Evolutionary conservation across 2,888 invertebrate species (phyloP), one percentile per base, ranked within the genome.

Genomic region (Lasioglossum villosulum): DNA sequence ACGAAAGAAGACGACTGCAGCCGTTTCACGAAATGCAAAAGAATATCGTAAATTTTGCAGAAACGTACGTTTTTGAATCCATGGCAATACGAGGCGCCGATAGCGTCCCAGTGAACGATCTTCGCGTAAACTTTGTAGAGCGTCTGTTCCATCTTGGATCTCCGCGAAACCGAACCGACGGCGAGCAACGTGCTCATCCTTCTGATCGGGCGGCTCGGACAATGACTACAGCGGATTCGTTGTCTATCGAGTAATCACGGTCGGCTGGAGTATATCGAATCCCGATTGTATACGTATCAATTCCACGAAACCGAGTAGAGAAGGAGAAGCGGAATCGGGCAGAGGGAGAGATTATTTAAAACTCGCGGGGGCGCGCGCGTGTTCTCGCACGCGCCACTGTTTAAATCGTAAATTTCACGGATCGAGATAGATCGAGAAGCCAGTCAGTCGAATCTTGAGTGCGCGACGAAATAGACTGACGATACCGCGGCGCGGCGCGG

Each of bases 321-420:
- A n/a, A 52, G n/a, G 52, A 52, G 52, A 52, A n/a, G 10, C 52
- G 10, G 10, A n/a, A 52, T 82, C 75, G 52, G 66, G 76, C 83
- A 23, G 34, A 19, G 19, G 42, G 42, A 45, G 76, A 27, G 78
- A 84, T 83, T 72, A 56, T 84, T 78, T 78, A 84, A 78, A 84
- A 83, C 75, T 72, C 78, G 71, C 56, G n/a, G 63, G 19, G 19
- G 37, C 23, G 63, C 63, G 16, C 3, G 52, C 34, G 14, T 23
- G 27, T 10, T 37, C 16, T 6, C 63, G 30, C 63, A 63, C 63
- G 63, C 63, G 63, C 59, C 63, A 63, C 63, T 63, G 63, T 63
- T 63, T 63, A 63, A 63, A 76, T 72, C 70, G 72, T 56, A 48
- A 63, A 81, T 72, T 72, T 73, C 66, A 23, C 37, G 19, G 56